Evolutionary conservation across 2,113 vertebrate species (phyloP), one percentile per base, ranked within the genome.

Genomic region (Macquaria ambigua): DNA sequence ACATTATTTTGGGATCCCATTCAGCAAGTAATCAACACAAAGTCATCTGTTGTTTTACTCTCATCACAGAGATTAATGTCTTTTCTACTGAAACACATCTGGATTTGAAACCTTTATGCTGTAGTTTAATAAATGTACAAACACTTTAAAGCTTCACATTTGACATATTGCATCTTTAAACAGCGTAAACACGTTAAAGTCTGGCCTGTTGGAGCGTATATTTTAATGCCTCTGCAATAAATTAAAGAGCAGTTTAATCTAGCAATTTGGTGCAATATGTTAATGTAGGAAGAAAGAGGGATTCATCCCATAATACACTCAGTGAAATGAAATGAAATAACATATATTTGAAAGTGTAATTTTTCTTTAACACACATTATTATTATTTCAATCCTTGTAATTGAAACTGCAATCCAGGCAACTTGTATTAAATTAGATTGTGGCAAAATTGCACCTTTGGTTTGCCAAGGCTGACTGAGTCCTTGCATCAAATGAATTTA

Each of bases 341-440:
- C 93, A 93, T 86, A 92, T 90, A 95, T 95, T 94, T 94, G 91
- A 95, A 95, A 94, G 93, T 93, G 92, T 93, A 93, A 94, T 95
- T 96, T 93, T 91, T 92, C 94, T 93, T 94, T 90, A 91, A 92
- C 92, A 82, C 84, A 82, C 82, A 83, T 94, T 94, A 94, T 95
- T 91, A 93, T 95, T 87, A 93, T 94, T 95, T 90, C 79, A 92
- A 83, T 83, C 71, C 85, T 62, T 71, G 89, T 96, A 95, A 96
- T 95, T 96, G 95, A 95, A 95, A 92, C 89, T 81, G 94, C 93
- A 94, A 95, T 92, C 87, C 88, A 81, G 88, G 91, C 92, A 88
- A 88, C 87, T 92, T 90, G 90, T 90, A 90, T 92, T 92, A 95
- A 95, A 95, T 96, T 91, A 94, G 92, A 93, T 93, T 91, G 92